These are phyloP conservation scores for Sclerodermus sp. DNA, from an alignment of 2,888 invertebrate genomes.

Conservation along the genomic window DNA sequence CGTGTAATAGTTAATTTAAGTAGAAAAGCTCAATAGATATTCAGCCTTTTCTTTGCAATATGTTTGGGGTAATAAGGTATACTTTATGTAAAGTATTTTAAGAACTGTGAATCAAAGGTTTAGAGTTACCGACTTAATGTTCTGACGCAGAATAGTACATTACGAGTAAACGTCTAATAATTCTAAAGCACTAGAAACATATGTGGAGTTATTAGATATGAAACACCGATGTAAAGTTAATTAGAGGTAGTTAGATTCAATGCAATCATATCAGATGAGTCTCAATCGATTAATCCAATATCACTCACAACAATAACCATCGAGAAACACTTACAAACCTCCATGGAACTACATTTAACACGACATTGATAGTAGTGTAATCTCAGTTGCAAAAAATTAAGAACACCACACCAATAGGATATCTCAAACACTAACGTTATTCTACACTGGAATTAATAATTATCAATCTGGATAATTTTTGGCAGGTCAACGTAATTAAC, in stretches of 20 bases:
- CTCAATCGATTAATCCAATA: constrained; percentile 23
- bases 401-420: constrained; percentile 53
- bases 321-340: constrained; percentile 49
- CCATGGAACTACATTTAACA: constrained; percentile 48
- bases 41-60: too few species aligned
- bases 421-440: constrained; percentile 48
- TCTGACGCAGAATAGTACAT: too few species aligned
- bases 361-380: constrained; percentile 46
- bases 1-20: too few species aligned
- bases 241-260: constrained; percentile 22
- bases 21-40: too few species aligned
- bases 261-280: constrained; percentile 28
- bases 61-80: too few species aligned
- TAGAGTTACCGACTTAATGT: too few species aligned
- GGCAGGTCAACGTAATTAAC: constrained; percentile 24
- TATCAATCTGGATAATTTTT: constrained; percentile 17
- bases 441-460: constrained; percentile 36
- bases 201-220: constrained; percentile 29
- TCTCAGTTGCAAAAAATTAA: constrained; percentile 34
- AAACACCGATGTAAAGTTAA: constrained; percentile 39
- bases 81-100: too few species aligned
- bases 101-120: too few species aligned
- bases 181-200: constrained; percentile 13
- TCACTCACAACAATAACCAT: constrained; percentile 45
- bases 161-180: constrained; percentile 15